Conservation (phyloP, 2,888 invertebrate species). For the Campoletis raptor region DNA sequence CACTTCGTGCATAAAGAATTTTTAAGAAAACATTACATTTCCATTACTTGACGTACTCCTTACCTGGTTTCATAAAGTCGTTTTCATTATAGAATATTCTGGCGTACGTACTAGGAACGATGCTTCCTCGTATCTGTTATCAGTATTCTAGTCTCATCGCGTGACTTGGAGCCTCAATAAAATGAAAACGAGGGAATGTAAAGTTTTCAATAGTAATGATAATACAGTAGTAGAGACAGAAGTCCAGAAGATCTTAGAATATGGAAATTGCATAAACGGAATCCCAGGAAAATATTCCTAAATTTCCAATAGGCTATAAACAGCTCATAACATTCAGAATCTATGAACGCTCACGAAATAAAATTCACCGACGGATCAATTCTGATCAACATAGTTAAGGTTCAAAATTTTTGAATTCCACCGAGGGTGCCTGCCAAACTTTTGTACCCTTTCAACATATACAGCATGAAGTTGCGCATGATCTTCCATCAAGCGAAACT, state of each 20-base stretch:
- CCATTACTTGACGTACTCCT: neutral
- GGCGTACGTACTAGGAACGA: conserved; percentile 13
- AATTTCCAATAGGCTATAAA: neutral
- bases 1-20: neutral
- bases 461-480: neutral
- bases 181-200: conserved; percentile 24
- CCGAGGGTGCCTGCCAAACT: neutral
- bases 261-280: neutral
- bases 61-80: neutral
- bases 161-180: conserved; percentile 44
- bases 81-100: neutral
- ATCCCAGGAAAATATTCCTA: conserved; percentile 14
- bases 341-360: neutral
- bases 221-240: neutral
- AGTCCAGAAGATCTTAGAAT: neutral
- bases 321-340: conserved; percentile 6
- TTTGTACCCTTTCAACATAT: neutral
- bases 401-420: neutral
- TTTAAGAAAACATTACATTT: neutral
- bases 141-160: conserved; percentile 51
- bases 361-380: neutral
- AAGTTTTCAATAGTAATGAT: conserved; percentile 28
- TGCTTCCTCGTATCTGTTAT: conserved; percentile 48
- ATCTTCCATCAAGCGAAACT: conserved; percentile 9
- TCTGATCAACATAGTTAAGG: neutral